Conservation (phyloP, 2,797 vertebrate genomes). For the Eremophila alpestris region DNA sequence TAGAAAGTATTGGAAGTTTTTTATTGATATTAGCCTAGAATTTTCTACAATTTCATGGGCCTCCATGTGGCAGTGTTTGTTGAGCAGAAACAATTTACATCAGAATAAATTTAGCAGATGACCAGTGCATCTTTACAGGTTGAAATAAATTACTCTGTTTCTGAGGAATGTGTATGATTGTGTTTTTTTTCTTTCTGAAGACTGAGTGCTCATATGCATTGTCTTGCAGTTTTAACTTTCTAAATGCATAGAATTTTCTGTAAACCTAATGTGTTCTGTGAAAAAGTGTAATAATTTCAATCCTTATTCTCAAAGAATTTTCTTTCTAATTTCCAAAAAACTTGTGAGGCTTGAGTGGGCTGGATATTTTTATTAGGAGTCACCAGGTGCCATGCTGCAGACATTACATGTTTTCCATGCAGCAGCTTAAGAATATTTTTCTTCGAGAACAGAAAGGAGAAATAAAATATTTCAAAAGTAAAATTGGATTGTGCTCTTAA, state of each 20-base stretch:
- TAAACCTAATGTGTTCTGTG: not conserved
- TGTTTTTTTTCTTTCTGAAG: not conserved
- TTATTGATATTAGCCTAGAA: not conserved
- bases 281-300: not conserved
- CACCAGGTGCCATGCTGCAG: not conserved
- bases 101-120: not conserved
- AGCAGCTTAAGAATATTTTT: not conserved
- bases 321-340: not conserved
- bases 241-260: not conserved
- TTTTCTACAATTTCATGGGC: not conserved
- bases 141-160: not conserved
- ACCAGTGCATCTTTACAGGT: not conserved
- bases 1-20: not conserved
- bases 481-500: constrained; percentile 3
- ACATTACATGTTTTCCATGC: not conserved
- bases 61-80: not conserved
- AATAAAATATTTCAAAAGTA: not conserved
- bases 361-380: not conserved
- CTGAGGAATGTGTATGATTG: not conserved
- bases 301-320: not conserved
- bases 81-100: not conserved
- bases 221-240: not conserved
- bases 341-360: not conserved
- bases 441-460: not conserved
- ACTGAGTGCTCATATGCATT: not conserved